Conservation (phyloP, 2,797 vertebrate genomes). For the Chloroceryle amazona region DNA sequence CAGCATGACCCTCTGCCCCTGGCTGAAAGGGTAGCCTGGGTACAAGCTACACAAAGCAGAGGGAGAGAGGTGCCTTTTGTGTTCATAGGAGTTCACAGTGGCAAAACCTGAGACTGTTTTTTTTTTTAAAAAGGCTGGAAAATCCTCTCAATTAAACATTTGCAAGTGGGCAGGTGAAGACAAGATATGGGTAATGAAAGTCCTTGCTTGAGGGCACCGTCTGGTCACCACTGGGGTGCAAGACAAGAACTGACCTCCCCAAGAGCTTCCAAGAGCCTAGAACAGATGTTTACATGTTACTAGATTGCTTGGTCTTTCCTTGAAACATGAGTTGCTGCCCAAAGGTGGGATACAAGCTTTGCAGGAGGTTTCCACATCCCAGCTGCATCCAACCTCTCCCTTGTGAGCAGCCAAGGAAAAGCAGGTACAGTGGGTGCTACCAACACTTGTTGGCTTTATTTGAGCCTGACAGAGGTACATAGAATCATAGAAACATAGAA, state of each 20-base stretch:
- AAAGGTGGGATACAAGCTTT: not conserved
- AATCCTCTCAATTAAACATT: not conserved
- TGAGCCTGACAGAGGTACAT: not conserved
- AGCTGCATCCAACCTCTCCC: not conserved
- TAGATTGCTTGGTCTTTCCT: not conserved
- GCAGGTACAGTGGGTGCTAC: rapidly evolving
- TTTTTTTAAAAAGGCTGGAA: not conserved
- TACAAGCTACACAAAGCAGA: not conserved
- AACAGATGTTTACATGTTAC: not conserved
- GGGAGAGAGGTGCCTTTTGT: not conserved
- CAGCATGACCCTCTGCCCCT: not conserved
- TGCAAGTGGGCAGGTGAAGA: not conserved
- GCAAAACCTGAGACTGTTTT: not conserved
- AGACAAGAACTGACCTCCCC: not conserved
- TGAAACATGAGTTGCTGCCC: not conserved
- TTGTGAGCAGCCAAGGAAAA: not conserved
- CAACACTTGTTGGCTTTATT: not conserved
- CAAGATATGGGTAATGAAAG: not conserved
- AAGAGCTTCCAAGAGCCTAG: rapidly evolving
- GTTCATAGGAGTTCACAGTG: not conserved
- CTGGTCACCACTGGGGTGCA: not conserved
- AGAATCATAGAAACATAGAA: no score
- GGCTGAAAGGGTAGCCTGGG: not conserved
- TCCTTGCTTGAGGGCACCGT: not conserved
- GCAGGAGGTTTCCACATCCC: not conserved